Percentiles rank a stretch among this genome's conserved stretches.
Conservation (phyloP, 2,797 vertebrate genomes). For the Halcyon smyrnensis region DNA sequence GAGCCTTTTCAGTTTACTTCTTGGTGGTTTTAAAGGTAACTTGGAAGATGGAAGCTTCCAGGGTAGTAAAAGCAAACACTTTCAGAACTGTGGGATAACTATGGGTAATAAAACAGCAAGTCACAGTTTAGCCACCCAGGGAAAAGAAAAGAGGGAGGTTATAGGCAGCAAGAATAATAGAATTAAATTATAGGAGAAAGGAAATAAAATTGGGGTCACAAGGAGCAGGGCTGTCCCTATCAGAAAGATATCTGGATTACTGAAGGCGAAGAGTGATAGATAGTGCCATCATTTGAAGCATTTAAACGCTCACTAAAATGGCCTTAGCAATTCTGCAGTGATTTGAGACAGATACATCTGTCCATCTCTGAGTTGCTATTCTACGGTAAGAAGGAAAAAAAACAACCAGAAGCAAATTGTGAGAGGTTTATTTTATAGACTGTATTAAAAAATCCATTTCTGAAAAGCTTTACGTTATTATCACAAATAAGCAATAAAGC, state of each 20-base stretch:
- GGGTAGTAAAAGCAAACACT: not conserved
- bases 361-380: not conserved
- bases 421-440: not conserved
- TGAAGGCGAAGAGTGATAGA: not conserved
- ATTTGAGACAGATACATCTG: not conserved
- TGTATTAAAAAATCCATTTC: conserved; percentile 2
- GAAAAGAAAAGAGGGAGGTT: not conserved
- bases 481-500: not conserved
- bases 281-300: not conserved
- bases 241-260: not conserved
- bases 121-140: not conserved
- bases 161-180: not conserved
- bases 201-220: not conserved
- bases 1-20: not conserved
- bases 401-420: not conserved
- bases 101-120: not conserved
- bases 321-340: not conserved
- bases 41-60: not conserved
- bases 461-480: not conserved
- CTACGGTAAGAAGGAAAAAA: not conserved
- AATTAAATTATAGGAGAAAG: not conserved
- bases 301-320: not conserved
- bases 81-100: not conserved
- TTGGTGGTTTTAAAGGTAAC: not conserved
- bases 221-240: not conserved